Evolutionary conservation across 2,888 invertebrate species (phyloP), one percentile per base, ranked within the genome.

Genomic region (Sphaeridia pumilis): DNA sequence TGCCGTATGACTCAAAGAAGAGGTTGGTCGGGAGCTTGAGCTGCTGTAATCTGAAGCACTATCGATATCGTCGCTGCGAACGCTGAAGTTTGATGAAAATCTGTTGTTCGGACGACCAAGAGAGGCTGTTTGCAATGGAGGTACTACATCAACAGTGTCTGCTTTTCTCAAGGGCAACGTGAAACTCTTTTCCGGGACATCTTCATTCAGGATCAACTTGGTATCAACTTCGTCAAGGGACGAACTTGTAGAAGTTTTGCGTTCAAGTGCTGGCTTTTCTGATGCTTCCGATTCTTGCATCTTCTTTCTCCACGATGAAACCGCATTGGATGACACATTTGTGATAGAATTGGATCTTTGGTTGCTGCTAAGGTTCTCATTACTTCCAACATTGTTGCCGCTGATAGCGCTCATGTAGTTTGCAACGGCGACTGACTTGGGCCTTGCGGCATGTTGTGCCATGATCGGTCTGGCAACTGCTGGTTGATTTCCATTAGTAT

Each of bases 251-350:
- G 20, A 38, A 5, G 12, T 38, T 38, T 20, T 25, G 10, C 24
- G 4, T 17, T 49, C n/a, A n/a, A n/a, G n/a, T n/a, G n/a, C n/a
- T n/a, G n/a, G n/a, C 17, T 54, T 55, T 24, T 56, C 59, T 22
- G 49, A 58, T 22, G 54, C 54, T 22, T 57, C 59, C 21, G 50
- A 58, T 25, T 57, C 54, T 38, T 64, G 58, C 34, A 63, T 46
- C 41, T 55, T 56, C 36, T 58, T 58, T 42, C 61, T 61, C 61
- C 63, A 63, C 1, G 57, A 42, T 1, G 63, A 60, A 21, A 64
- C 54, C 1, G 63, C 59, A 41, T 24, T 46, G 2, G 46, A 17
- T 27, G 47, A 49, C 3, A 55, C 48, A 44, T 49, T 53, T 22
- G 56, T 55, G 12, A 35, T 24, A 12, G 43, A 43, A 4, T 24